These are phyloP conservation scores for Gortyna flavago DNA, from an alignment of 2,888 invertebrate genomes.

Conservation along the genomic window DNA sequence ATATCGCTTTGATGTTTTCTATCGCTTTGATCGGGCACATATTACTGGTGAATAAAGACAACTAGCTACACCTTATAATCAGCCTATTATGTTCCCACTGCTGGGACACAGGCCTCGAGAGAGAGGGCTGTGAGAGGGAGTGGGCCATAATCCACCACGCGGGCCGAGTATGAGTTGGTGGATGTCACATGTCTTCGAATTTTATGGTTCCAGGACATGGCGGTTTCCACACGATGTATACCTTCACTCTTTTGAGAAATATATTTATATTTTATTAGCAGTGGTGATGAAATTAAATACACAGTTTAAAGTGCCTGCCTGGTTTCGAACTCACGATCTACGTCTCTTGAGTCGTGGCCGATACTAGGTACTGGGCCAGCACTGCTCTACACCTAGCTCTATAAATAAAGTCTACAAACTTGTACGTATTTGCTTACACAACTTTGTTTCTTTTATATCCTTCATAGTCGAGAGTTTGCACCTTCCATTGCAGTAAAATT, in stretches of 20 bases:
- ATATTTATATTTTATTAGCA: no score
- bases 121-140: no score
- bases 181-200: not conserved
- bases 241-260: not conserved
- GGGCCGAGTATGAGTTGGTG: not conserved
- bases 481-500: slow-evolving; percentile 47
- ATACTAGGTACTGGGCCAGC: not conserved
- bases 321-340: not conserved
- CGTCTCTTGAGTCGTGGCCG: not conserved
- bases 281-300: not conserved
- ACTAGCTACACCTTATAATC: not conserved
- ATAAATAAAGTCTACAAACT: not conserved
- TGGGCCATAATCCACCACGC: no score
- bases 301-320: not conserved
- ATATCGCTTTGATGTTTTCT: not conserved
- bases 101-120: not conserved
- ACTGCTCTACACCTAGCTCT: not conserved
- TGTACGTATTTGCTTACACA: slow-evolving; percentile 17
- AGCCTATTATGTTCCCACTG: not conserved
- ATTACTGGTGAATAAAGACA: not conserved
- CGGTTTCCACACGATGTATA: no score
- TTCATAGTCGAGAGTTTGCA: slow-evolving; percentile 35
- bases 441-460: slow-evolving; percentile 35
- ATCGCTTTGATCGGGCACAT: not conserved
- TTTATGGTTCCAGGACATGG: no score